Evolutionary conservation across 1,140 invertebrate species (phyloP).

Genomic region (Pentalonia nigronervosa): DNA sequence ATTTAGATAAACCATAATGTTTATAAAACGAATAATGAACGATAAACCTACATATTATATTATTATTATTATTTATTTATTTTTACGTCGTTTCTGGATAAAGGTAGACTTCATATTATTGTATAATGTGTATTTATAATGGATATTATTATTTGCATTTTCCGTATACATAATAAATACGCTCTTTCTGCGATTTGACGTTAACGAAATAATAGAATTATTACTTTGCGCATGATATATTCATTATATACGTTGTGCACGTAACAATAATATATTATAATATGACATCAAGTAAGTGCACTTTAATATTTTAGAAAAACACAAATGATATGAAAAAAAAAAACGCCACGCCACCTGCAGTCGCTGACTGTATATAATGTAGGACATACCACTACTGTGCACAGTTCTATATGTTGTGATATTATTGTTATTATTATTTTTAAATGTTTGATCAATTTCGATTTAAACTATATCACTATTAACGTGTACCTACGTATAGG

Average conservation of each 20-base stretch:
- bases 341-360: background rate
- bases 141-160: background rate
- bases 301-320: background rate
- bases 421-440: slow-evolving; percentile 18
- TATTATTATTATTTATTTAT: background rate
- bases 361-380: too few species aligned
- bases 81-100: slow-evolving; percentile 5
- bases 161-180: slow-evolving; percentile 10
- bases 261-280: slow-evolving; percentile 22
- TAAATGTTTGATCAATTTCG: slow-evolving; percentile 38
- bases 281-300: background rate
- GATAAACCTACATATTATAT: background rate
- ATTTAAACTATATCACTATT: slow-evolving; percentile 24
- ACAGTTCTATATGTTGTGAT: background rate
- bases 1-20: background rate
- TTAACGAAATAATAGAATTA: slow-evolving; percentile 35
- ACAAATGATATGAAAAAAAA: background rate
- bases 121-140: slow-evolving; percentile 18
- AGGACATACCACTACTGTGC: background rate
- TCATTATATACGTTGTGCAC: slow-evolving; percentile 24
- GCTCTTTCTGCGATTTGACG: slow-evolving; percentile 15
- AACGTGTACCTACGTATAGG: background rate
- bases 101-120: background rate
- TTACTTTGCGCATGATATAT: slow-evolving; percentile 22
- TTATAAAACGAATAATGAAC: slow-evolving; percentile 1